Evolutionary conservation across 1,140 invertebrate genomes (phyloP).

Genomic region (Bathynomus jamesi): DNA sequence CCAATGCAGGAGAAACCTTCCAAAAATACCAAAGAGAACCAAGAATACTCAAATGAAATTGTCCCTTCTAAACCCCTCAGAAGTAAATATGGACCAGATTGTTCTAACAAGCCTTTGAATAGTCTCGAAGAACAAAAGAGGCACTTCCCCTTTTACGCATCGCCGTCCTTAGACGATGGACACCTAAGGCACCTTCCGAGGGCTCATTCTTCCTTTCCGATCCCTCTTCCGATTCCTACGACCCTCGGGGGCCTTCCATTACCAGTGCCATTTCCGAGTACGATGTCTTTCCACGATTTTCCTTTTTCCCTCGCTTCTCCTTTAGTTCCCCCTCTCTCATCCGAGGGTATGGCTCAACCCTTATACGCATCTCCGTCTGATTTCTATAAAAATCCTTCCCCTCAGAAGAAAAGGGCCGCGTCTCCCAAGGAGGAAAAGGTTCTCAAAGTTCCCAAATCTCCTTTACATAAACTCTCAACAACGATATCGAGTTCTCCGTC

Average conservation of each 20-base stretch:
- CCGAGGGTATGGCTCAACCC: neutral
- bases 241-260: neutral
- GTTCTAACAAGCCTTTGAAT: too few relatives aligned
- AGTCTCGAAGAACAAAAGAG: neutral
- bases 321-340: neutral
- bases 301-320: neutral
- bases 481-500: neutral
- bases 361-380: neutral
- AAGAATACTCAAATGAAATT: neutral
- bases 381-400: neutral
- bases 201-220: neutral
- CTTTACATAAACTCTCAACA: neutral
- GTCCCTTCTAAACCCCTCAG: neutral
- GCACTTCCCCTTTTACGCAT: neutral
- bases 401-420: neutral
- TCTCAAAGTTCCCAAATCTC: neutral
- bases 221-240: neutral
- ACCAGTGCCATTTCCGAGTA: neutral
- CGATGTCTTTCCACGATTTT: neutral
- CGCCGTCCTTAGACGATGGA: neutral
- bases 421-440: neutral
- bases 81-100: neutral
- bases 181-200: neutral
- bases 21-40: neutral
- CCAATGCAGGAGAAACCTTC: neutral